A percentile compares a stretch with the other conserved stretches of the same genome.
These are phyloP conservation scores for Orthonyx spaldingii DNA, from an alignment of 2,113 vertebrate genomes.

Conservation along the genomic window DNA sequence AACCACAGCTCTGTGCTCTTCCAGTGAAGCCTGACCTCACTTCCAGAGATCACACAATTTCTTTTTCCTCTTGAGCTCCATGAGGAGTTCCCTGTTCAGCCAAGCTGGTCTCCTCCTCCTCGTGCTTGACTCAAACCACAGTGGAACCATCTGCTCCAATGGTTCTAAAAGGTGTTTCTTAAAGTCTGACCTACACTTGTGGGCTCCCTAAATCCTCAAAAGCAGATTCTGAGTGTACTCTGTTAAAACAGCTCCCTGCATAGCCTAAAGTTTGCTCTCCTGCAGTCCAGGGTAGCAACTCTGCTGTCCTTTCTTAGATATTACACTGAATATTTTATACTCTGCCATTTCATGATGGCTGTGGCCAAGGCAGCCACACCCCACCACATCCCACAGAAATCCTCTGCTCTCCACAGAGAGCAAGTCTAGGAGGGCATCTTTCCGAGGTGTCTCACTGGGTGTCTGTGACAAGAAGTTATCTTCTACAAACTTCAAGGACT, in stretches of 20 bases:
- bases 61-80: background rate
- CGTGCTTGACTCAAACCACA: background rate
- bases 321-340: background rate
- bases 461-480: background rate
- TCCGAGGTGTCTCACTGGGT: background rate
- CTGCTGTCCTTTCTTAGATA: background rate
- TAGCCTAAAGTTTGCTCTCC: background rate
- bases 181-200: background rate
- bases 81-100: background rate
- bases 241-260: background rate
- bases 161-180: background rate
- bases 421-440: too few relatives aligned
- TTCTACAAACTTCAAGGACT: background rate
- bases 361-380: background rate
- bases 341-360: rapidly evolving
- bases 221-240: background rate
- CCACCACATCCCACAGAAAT: background rate
- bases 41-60: background rate
- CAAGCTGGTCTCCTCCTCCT: background rate
- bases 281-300: background rate
- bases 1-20: background rate
- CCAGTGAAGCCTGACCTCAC: background rate
- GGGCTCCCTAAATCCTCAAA: background rate
- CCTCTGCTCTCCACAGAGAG: background rate
- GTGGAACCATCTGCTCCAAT: background rate